Percentiles rank a stretch among this genome's conserved stretches.
phyloP scores from a whole-genome alignment of 2,888 invertebrate genomes.

The Caenorhabditis auriculariae region DNA sequence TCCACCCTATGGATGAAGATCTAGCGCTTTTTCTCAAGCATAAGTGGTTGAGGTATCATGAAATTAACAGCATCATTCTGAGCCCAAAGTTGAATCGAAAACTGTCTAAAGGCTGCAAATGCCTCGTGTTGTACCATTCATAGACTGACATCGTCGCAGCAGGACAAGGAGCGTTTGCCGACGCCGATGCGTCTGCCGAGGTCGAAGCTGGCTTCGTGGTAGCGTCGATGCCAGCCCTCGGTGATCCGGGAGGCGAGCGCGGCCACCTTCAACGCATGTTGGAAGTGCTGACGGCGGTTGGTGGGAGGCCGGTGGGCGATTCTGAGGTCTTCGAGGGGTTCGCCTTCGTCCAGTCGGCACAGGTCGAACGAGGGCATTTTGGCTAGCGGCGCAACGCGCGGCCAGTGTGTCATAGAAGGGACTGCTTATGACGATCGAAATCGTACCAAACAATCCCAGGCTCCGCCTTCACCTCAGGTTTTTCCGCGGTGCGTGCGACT shows the following conservation, averaged over 20 bases:
- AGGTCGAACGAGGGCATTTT: conserved; percentile 27
- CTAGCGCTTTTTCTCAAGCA: too few relatives aligned
- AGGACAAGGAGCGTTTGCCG: conserved; percentile 16
- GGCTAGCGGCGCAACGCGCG: conserved; percentile 11
- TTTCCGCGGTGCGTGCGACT: too few relatives aligned
- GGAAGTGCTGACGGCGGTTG: conserved; percentile 10
- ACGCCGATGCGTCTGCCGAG: conserved; percentile 24
- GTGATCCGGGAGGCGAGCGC: conserved; percentile 3
- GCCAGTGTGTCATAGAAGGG: too few relatives aligned
- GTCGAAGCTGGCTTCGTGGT: conserved; percentile 32
- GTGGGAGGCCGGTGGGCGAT: conserved; percentile 7
- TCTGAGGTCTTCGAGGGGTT: conserved; percentile 5
- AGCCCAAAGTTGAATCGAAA: too few relatives aligned
- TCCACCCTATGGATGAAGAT: too few relatives aligned
- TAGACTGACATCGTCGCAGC: conserved; percentile 18
- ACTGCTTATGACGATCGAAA: too few relatives aligned
- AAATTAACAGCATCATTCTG: conserved; percentile 2
- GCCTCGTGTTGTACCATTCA: too few relatives aligned
- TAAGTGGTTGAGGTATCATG: background rate
- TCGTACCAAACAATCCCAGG: too few relatives aligned
- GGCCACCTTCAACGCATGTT: conserved; percentile 7
- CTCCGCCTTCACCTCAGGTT: too few relatives aligned
- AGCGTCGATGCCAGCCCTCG: conserved; percentile 23
- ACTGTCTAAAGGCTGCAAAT: too few relatives aligned
- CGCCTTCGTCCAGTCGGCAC: conserved; percentile 23